Base-by-base conservation (phyloP, 2,888 invertebrate species). In the Drosophila melanosoma region DNA sequence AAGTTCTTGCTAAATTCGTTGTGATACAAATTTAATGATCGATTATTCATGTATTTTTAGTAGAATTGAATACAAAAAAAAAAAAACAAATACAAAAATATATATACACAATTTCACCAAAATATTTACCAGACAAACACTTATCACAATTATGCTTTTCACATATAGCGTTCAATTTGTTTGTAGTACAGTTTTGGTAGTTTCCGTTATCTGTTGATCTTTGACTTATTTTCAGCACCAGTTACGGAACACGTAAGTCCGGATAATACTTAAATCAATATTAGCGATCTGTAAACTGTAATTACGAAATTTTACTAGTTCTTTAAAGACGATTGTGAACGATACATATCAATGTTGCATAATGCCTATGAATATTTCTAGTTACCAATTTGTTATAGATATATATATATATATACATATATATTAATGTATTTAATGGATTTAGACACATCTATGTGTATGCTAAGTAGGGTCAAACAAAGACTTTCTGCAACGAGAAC, bases 401-500 rank as follows among this genome's bases (percentile, higher is more conserved):
- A 33, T 49, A 17, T 17, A 38, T 8, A 53, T 36, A 26, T 15
- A 32, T 56, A 38, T 7, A 38, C 8, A 17, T 3, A 8, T 38
- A 17, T n/a, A 42, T 42, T 5, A 11, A 42, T 36, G 12, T 35
- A 59, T 56, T 40, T 57, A 57, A 15, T 57, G 32, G 29, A 38
- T 45, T 32, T 45, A 52, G 17, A 59, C 58, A 42, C 29, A 74
- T 64, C 69, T 74, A 57, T 68, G 49, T 74, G 56, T 74, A 59
- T 59, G 69, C 74, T 79, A 83, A 74, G 68, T 52, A 72, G 45
- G 51, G 90, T 83, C 76, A 64, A 73, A 89, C 12, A 38, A 56
- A 91, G 91, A 92, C 92, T 92, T 89, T 76, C 91, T 83, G 93
- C 92, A 92, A 92, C 93, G 90, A 87, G 85, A 90, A 92, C 92